Evolutionary conservation across 2,888 invertebrate genomes (phyloP), one percentile per base, ranked within the genome.

Genomic region (Protodeltote pygarga): DNA sequence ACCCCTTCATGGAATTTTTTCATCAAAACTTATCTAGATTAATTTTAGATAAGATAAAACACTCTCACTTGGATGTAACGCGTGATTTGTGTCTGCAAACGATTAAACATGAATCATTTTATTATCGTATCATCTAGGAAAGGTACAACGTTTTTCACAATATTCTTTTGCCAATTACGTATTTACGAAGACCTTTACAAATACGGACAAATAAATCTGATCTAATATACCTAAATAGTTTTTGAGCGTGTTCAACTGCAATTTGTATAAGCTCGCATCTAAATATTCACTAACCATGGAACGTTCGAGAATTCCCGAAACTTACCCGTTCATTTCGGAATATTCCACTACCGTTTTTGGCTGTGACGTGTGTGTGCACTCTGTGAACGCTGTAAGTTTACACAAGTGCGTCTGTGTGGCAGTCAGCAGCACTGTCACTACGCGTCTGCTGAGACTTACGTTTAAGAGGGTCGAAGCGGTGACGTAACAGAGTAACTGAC

Each of bases 1-100:
- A 57, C 61, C 49, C 68, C 49, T 54, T 55, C 49, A 70, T 78
- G 89, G 88, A 90, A 90, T 79, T 55, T 88, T 89, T 87, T 81
- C 77, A 83, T 83, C 79, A 65, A 66, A 66, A 65, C 72, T 77
- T 87, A 87, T 87, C 85, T 81, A 34, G 62, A 69, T 47, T 49
- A 19, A 65, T 40, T 41, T n/a, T 54, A 80, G 87, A 88, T 88
- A 87, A 90, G 89, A 90, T 89, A 89, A 80, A 77, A 78, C 78
- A 80, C 75, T 79, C 68, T 71, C 63, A 65, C 68, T 65, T 66
- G 47, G 72, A 65, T 62, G 57, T 77, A 73, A 83, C 77, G 84
- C 77, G 84, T 85, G 85, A 86, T 80, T 77, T 65, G 73, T 74
- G 75, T 76, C 73, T 73, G 66, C 66, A 65, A 44, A 64, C 68